Evolutionary conservation across 2,888 invertebrate genomes (phyloP).

Genomic region (Frankliniella intonsa): DNA sequence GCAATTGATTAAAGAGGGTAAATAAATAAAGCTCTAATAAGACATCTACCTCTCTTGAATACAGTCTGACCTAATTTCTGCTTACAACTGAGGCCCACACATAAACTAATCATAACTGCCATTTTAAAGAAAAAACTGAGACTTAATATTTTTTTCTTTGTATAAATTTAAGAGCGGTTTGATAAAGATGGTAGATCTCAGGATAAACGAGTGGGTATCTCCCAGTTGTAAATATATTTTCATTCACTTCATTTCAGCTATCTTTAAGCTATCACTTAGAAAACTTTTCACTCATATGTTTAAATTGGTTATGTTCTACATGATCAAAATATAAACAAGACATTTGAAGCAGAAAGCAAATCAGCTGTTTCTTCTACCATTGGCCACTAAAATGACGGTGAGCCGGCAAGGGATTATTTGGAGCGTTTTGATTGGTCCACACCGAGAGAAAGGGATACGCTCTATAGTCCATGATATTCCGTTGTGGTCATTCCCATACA

Average conservation of each 20-base stretch:
- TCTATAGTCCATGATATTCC: not conserved
- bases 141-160: too few species aligned
- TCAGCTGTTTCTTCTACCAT: not conserved
- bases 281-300: too few species aligned
- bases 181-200: too few species aligned
- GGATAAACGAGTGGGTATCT: too few species aligned
- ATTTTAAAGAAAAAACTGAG: too few species aligned
- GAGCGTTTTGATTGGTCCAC: conserved; percentile 1
- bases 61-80: too few species aligned
- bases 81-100: too few species aligned
- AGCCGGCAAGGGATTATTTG: not conserved
- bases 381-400: not conserved
- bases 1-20: not conserved
- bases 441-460: not conserved
- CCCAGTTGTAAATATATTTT: too few species aligned
- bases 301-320: too few species aligned
- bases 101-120: too few species aligned
- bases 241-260: not conserved
- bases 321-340: not conserved
- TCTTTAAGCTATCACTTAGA: not conserved
- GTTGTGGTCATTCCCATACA: too few species aligned
- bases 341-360: not conserved
- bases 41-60: not conserved
- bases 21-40: not conserved
- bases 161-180: too few species aligned